phyloP scores from a whole-genome alignment of 35 echinoderm and acorn worm genomes.

The Ophioderma brevispina region DNA sequence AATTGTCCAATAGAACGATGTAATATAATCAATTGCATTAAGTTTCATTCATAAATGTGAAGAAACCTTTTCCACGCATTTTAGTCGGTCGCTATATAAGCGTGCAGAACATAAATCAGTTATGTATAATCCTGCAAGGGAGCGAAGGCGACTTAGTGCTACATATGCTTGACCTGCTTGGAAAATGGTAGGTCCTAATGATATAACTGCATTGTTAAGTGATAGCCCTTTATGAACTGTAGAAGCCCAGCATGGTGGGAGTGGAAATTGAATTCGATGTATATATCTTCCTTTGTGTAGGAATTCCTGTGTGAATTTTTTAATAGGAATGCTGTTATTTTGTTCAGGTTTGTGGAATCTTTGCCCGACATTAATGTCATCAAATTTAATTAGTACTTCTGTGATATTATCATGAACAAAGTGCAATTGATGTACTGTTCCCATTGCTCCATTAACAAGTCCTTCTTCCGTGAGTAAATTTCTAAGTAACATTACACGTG shows the following conservation, averaged over 20 bases:
- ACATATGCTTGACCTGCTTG: background rate
- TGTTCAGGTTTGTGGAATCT: background rate
- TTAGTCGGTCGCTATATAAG: no score
- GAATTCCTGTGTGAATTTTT: background rate
- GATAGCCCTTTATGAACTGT: background rate
- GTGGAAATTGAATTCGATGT: background rate
- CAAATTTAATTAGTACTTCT: background rate
- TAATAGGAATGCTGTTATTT: background rate
- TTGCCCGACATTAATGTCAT: background rate
- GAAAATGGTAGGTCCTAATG: background rate
- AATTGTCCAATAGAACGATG: no score
- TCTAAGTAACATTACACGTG: background rate
- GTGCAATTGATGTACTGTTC: background rate
- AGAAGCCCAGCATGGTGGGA: background rate
- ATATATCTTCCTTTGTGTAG: background rate
- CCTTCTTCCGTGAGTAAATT: background rate
- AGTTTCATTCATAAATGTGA: no score
- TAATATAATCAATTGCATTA: no score
- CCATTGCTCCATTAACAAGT: background rate
- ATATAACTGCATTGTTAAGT: background rate
- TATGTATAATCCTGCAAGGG: background rate
- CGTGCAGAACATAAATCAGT: background rate
- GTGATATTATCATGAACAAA: background rate
- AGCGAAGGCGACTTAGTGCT: background rate
- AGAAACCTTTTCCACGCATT: no score